Base-by-base conservation (phyloP, 2,113 vertebrate genomes). In the Odobenus rosmarus region DNA sequence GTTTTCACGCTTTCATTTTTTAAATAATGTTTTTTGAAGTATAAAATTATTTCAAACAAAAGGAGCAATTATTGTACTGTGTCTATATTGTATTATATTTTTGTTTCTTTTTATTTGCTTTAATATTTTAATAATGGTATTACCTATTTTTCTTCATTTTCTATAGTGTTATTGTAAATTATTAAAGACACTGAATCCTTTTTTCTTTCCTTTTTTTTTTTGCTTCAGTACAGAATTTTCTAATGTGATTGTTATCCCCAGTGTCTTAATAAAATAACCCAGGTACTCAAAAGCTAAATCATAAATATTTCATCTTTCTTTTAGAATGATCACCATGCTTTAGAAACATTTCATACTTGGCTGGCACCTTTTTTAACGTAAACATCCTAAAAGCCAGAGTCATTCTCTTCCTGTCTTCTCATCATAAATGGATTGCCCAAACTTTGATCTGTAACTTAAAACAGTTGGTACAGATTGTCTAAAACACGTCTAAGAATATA, bases 351-450 rank as follows among this genome's bases (percentile, higher is more conserved):
- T 86, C 71, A 28, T 76, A 31, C 24, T 93, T 88, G 53, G 72
- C 81, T 91, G 64, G 61, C 92, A 95, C 71, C 80, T 96, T 96
- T 90, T 55, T 15, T 88, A 90, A 90, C 8, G 49, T 97, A 97
- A 97, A 97, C 91, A 97, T 88, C 71, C 88, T 76, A 4, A n/a
- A 96, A 97, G 49, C 85, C 71, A 39, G 55, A 39, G 93, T 39
- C 89, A 67, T 64, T 96, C 86, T 90, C 59, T 97, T 97, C 95
- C 88, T 97, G 76, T 93, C 28, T 93, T 97, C 4, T 80, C 74
- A 96, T 97, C 49, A 13, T 64, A 53, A 88, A 46, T 64, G 61
- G 61, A 91, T 92, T 61, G 88, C 18, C 8, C 51, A 36, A 64
- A 80, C 92, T 97, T 97, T 7, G 7, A 82, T 95, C 86, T 96